Conservation (phyloP, 1,140 invertebrate genomes). For the Ylistrum balloti region DNA sequence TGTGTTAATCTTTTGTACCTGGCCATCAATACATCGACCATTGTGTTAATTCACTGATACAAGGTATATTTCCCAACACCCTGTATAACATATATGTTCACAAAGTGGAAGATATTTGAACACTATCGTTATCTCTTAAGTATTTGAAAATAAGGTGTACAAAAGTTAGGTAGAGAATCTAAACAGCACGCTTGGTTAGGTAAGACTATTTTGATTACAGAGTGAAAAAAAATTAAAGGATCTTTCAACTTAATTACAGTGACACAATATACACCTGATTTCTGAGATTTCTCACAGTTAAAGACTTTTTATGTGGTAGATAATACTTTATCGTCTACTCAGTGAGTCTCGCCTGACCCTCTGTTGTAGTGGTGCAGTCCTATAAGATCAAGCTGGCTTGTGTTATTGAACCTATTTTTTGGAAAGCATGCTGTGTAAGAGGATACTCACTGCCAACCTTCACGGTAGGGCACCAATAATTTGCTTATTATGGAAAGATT, state of each 20-base stretch:
- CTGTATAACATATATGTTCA: background rate
- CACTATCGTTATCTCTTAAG: background rate
- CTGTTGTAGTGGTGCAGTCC: background rate
- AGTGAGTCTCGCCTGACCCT: background rate
- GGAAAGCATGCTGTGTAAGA: background rate
- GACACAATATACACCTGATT: background rate
- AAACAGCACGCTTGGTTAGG: slow-evolving; percentile 11
- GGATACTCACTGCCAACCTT: background rate
- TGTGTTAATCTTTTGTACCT: background rate
- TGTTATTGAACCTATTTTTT: background rate
- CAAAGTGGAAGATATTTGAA: slow-evolving; percentile 21
- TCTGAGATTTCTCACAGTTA: slow-evolving; percentile 18
- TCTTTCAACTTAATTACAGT: slow-evolving; percentile 20
- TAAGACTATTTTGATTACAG: background rate
- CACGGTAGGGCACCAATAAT: background rate
- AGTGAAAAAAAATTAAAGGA: slow-evolving; percentile 37
- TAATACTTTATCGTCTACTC: background rate
- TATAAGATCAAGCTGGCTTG: background rate
- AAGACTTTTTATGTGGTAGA: background rate
- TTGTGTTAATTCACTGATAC: background rate
- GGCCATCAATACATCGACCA: background rate
- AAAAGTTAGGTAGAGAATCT: background rate
- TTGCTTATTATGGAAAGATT: background rate
- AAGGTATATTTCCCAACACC: background rate
- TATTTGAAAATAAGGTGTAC: background rate